Base-by-base conservation (phyloP, 2,797 vertebrate species). In the Bovichtus variegatus region DNA sequence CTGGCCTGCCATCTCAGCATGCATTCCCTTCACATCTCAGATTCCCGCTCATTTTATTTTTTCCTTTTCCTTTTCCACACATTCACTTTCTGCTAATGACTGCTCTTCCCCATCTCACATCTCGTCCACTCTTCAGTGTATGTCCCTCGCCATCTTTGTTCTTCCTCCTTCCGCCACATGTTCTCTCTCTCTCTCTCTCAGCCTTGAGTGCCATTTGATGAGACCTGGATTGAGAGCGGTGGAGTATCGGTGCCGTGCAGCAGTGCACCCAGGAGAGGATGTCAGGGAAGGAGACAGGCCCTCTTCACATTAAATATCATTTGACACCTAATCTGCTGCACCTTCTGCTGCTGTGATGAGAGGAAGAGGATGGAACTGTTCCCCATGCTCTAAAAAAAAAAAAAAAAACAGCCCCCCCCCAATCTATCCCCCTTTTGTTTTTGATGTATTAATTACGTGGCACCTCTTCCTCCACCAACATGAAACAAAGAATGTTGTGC, bases 271-370 rank as follows among this genome's bases (percentile, higher is more conserved):
- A 60, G 85, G 91, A 91, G 91, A 87, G 82, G 86, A 50, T 90
- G 89, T 93, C 90, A 87, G 84, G 83, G 86, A 79, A 78, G 65
- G 77, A 91, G 91, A 92, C 91, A 80, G 85, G 87, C 85, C 86
- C 83, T 78, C 84, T 88, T 93, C 90, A 92, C 89, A 88, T 92
- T 90, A 92, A 92, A 94, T 93, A 94, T 92, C 89, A 91, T 92
- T 91, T 85, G 92, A 93, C 91, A 93, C 89, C 89, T 93, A 91
- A 93, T 93, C 90, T 89, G 81, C 91, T 25, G 80, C 86, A 90
- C 92, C 92, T 93, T 92, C 93, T 92, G 89, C 74, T 19, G 13
- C 82, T 0, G 75, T n/a, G 50, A 76, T 78, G 84, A 84, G 83
- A 82, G 74, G 83, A 76, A 80, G 82, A 83, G 77, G 87, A 89